phyloP scores from a whole-genome alignment of 2,888 invertebrate species.

The Prosapia bicincta region DNA sequence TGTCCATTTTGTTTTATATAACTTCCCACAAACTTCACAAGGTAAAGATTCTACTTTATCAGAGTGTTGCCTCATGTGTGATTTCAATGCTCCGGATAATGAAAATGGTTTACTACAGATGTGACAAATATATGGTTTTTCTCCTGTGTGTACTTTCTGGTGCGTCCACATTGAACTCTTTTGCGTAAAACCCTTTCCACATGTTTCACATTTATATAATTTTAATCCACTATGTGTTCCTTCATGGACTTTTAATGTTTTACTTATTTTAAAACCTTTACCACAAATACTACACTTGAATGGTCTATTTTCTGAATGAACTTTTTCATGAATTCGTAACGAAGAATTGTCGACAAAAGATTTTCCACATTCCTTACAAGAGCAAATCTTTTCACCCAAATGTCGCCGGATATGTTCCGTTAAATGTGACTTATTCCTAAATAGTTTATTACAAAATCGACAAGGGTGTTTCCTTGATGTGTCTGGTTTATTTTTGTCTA shows the following conservation, averaged over 20 bases:
- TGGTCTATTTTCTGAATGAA: neutral
- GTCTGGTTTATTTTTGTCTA: neutral
- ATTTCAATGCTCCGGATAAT: neutral
- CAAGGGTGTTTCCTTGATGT: neutral
- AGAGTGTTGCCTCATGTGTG: neutral
- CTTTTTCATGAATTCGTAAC: neutral
- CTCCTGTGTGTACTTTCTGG: neutral
- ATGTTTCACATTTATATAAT: neutral
- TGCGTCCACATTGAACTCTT: neutral
- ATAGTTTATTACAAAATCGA: neutral
- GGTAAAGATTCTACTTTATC: neutral
- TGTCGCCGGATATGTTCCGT: neutral
- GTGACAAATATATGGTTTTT: neutral
- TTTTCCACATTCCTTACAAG: neutral
- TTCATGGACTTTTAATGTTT: neutral
- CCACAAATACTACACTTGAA: neutral
- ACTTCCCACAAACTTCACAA: neutral
- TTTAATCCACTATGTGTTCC: neutral
- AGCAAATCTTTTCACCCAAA: neutral
- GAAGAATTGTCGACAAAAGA: neutral
- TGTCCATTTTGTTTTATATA: neutral
- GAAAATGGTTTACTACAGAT: neutral
- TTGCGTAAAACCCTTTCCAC: neutral
- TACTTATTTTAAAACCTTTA: neutral
- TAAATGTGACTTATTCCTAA: neutral